A percentile compares a stretch with the other conserved stretches of the same genome.
Evolutionary conservation across 2,888 invertebrate genomes (phyloP).

Genomic region (Caenorhabditis sp.): DNA sequence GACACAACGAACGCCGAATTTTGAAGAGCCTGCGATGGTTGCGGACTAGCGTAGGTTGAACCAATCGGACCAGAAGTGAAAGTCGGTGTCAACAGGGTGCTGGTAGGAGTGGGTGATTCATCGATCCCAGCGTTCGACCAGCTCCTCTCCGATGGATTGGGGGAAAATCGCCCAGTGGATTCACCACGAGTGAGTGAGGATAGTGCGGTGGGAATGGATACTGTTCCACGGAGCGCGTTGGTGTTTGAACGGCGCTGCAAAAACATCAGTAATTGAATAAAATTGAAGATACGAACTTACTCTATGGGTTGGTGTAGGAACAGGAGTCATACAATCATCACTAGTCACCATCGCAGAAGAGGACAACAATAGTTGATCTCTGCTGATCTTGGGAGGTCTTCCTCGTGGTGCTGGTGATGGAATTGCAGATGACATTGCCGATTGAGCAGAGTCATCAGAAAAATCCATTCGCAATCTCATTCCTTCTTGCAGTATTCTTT

Average conservation of each 20-base stretch:
- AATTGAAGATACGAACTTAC: slow-evolving; percentile 35
- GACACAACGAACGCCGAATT: slow-evolving; percentile 73
- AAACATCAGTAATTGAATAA: background rate
- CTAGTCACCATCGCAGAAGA: slow-evolving; percentile 37
- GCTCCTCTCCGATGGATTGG: slow-evolving; percentile 70
- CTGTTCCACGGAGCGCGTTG: slow-evolving; percentile 47
- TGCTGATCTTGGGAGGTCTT: slow-evolving; percentile 53
- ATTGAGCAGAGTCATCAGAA: slow-evolving; percentile 60
- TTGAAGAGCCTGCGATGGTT: slow-evolving; percentile 64
- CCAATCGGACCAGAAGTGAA: slow-evolving; percentile 45
- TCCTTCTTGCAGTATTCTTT: slow-evolving; percentile 55
- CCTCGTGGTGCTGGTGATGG: slow-evolving; percentile 66
- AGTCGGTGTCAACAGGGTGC: slow-evolving; percentile 11
- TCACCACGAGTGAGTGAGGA: slow-evolving; percentile 43
- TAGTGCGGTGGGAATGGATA: slow-evolving; percentile 23
- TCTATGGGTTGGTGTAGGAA: slow-evolving; percentile 28
- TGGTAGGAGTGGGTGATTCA: slow-evolving; percentile 59
- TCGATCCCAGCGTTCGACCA: slow-evolving; percentile 60
- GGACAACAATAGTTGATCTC: slow-evolving; percentile 26
- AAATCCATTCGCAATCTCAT: slow-evolving; percentile 42
- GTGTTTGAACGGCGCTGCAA: slow-evolving; percentile 64
- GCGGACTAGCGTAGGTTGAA: slow-evolving; percentile 19
- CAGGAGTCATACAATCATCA: slow-evolving; percentile 46
- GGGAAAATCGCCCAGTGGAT: slow-evolving; percentile 53
- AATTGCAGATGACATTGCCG: slow-evolving; percentile 54